Percentiles rank a stretch among this genome's conserved stretches.
These are phyloP conservation scores for Phasia obesa DNA, from an alignment of 2,888 invertebrate genomes.

Conservation along the genomic window DNA sequence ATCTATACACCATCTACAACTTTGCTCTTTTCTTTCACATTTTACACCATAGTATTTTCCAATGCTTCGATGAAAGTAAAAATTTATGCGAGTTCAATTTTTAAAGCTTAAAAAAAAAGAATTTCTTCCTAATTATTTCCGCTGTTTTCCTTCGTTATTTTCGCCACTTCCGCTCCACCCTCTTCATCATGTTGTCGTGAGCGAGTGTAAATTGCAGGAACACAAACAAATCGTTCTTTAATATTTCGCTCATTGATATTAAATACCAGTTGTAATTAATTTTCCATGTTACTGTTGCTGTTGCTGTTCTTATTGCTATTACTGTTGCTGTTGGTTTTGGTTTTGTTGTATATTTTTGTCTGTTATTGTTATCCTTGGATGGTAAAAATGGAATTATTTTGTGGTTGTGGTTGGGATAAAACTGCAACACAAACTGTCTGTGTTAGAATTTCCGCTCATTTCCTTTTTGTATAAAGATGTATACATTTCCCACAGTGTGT, in stretches of 20 bases:
- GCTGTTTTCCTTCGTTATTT: no score
- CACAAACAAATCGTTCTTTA: conserved; percentile 31
- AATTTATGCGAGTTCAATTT: no score
- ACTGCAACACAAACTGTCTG: conserved; percentile 28
- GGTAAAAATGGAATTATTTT: neutral
- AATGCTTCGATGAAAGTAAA: no score
- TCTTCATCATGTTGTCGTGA: neutral
- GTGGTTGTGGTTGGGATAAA: neutral
- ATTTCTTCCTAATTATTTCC: no score
- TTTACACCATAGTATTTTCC: no score
- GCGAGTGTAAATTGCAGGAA: conserved; percentile 23
- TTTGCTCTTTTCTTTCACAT: no score
- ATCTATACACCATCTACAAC: no score
- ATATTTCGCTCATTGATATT: conserved; percentile 37
- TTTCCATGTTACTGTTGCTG: conserved; percentile 12
- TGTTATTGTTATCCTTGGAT: conserved; percentile 6
- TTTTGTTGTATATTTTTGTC: neutral
- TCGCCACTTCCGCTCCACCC: no score
- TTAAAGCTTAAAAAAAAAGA: no score
- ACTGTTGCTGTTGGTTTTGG: neutral
- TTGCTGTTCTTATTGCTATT: neutral
- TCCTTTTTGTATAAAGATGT: conserved; percentile 13
- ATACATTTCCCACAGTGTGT: neutral
- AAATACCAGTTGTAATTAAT: conserved; percentile 47
- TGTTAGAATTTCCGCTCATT: conserved; percentile 54